Base-by-base conservation (phyloP, 1,140 invertebrate species). In the Drosophila trapezifrons region DNA sequence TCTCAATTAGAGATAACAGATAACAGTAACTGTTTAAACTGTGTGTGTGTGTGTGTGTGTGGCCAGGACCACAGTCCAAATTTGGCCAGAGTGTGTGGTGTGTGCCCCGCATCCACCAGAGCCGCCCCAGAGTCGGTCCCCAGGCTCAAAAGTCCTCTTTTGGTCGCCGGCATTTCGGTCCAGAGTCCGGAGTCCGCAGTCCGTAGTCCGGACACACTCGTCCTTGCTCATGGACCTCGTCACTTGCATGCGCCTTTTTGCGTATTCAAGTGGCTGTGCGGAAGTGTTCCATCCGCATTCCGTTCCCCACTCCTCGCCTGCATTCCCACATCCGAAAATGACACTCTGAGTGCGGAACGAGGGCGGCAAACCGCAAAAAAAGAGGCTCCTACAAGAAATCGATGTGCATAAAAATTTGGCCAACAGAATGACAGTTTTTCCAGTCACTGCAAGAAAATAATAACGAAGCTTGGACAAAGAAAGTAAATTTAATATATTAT, bases 211-310 rank as follows among this genome's bases (percentile, higher is more conserved):
- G 64, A 49, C 74, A 67, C 49, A 51, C 29, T 62, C 51, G 65
- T 72, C 45, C 78, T 81, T 55, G 69, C 62, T 57, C 58, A 54
- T 51, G 49, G 43, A 77, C 42, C 74, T 77, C 75, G 79, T 79
- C 83, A 87, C 76, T 86, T 82, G 66, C 76, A 83, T 86, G 63
- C 78, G 83, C 83, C 83, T 79, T 86, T 86, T 86, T 86, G 83
- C 83, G 76, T 87, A 69, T 74, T 62, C 83, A 86, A 86, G 83
- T 87, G 70, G 38, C 78, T 87, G 83, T 87, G 76, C 78, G 71
- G 63, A 86, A 86, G 83, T 86, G 79, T 79, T 35, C 67, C 42
- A 47, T 69, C 32, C 63, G 17, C 49, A 32, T 59, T 59, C 18
- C 55, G 13, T 13, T 5, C 13, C 20, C n/a, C 18, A 15, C 20